Evolutionary conservation across 2,113 vertebrate species (phyloP).

Genomic region (Erinaceus europaeus): DNA sequence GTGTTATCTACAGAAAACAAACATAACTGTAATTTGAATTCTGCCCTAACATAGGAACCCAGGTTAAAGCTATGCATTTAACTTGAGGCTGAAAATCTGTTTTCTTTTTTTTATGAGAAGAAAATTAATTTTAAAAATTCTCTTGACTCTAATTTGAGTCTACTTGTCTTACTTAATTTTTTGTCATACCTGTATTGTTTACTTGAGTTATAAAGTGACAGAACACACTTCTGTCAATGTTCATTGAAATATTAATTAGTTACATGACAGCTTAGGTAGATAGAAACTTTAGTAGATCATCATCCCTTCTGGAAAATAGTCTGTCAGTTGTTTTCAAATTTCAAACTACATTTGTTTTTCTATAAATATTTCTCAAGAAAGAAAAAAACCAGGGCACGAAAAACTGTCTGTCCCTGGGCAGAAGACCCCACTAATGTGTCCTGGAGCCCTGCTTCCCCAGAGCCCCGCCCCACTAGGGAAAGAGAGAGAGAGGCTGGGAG

Average conservation of each 20-base stretch:
- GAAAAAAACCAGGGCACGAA: neutral
- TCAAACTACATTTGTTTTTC: constrained; percentile 24
- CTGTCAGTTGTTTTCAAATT: constrained; percentile 34
- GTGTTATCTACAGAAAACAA: constrained; percentile 48
- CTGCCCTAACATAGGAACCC: neutral
- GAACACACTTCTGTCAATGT: constrained; percentile 37
- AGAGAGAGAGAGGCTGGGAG: too few species aligned
- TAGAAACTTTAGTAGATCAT: neutral
- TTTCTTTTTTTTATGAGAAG: constrained; percentile 48
- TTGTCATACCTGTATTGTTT: constrained; percentile 57
- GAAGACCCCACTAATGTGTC: too few species aligned
- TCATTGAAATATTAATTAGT: constrained; percentile 61
- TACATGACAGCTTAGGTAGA: constrained; percentile 33
- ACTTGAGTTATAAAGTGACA: constrained; percentile 50
- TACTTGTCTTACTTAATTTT: constrained; percentile 59
- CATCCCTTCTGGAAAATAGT: constrained; percentile 19
- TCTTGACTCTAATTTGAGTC: constrained; percentile 31
- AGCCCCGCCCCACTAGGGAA: too few species aligned
- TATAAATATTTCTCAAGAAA: neutral
- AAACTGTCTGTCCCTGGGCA: too few species aligned
- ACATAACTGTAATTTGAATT: constrained; percentile 43
- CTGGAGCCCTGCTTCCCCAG: too few species aligned
- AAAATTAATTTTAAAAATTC: constrained; percentile 62
- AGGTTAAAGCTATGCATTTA: constrained; percentile 37
- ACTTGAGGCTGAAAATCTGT: constrained; percentile 52